Conservation (phyloP, 2,797 vertebrate species). For the Scleropages formosus region DNA sequence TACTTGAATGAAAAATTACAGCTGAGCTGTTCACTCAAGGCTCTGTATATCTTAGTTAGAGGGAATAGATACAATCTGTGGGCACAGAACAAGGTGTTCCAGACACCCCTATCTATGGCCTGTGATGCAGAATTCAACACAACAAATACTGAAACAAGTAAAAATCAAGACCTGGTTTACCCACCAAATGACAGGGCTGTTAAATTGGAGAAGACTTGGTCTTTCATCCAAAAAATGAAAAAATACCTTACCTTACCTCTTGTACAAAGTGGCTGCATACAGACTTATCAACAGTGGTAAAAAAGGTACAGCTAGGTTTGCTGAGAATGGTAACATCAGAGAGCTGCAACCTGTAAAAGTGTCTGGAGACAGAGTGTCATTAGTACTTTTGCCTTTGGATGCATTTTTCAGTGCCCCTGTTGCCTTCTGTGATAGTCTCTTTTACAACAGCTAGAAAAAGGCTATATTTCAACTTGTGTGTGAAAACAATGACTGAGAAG, state of each 20-base stretch:
- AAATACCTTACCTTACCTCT: background rate
- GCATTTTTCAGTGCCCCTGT: too few relatives aligned
- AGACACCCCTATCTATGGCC: background rate
- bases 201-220: constrained; percentile 29
- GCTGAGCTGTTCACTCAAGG: too few relatives aligned
- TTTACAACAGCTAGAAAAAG: too few relatives aligned
- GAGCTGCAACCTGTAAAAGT: too few relatives aligned
- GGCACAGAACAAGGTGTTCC: background rate
- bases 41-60: too few relatives aligned
- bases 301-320: background rate
- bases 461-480: too few relatives aligned
- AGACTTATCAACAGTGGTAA: background rate
- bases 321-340: background rate
- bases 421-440: too few relatives aligned
- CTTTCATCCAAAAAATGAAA: background rate
- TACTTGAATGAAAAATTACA: too few relatives aligned
- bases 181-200: background rate
- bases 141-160: background rate
- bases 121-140: background rate
- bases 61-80: too few relatives aligned
- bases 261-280: constrained; percentile 23
- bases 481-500: too few relatives aligned
- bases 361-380: too few relatives aligned
- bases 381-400: too few relatives aligned
- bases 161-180: background rate